Evolutionary conservation across 2,113 vertebrate species (phyloP).

Genomic region (Actenoides lindsayi): DNA sequence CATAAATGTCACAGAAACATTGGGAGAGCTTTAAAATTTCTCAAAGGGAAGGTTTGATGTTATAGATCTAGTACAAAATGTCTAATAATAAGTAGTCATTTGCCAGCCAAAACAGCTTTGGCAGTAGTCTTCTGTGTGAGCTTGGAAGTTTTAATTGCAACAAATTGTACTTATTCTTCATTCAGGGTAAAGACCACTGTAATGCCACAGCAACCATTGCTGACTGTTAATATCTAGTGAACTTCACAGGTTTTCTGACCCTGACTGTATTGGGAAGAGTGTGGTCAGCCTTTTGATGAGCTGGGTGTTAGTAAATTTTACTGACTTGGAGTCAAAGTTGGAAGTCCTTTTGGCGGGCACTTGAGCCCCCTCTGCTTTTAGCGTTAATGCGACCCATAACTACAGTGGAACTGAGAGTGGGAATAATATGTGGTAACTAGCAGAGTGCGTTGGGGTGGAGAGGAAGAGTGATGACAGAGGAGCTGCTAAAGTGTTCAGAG

Average conservation of each 20-base stretch:
- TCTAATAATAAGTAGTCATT: slow-evolving; percentile 7
- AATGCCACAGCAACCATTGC: neutral
- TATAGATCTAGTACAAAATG: neutral
- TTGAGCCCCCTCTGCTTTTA: neutral
- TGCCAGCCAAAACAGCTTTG: neutral
- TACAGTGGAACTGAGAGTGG: neutral
- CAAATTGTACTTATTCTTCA: neutral
- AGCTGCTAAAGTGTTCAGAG: neutral
- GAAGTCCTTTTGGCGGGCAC: neutral
- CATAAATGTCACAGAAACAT: neutral
- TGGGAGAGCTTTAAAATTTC: neutral
- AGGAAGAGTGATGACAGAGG: neutral
- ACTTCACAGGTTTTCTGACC: neutral
- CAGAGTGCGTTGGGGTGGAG: neutral
- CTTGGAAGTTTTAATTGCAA: neutral
- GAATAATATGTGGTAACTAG: neutral
- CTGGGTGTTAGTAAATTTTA: neutral
- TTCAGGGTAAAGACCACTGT: too few relatives aligned
- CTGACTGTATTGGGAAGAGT: neutral
- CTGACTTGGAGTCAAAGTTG: neutral
- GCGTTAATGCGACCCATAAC: neutral
- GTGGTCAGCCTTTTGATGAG: neutral
- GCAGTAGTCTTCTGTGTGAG: neutral
- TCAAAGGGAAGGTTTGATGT: neutral
- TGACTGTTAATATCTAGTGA: neutral